Evolutionary conservation across 1,140 invertebrate genomes (phyloP).

Genomic region (Drosophila sucinea): DNA sequence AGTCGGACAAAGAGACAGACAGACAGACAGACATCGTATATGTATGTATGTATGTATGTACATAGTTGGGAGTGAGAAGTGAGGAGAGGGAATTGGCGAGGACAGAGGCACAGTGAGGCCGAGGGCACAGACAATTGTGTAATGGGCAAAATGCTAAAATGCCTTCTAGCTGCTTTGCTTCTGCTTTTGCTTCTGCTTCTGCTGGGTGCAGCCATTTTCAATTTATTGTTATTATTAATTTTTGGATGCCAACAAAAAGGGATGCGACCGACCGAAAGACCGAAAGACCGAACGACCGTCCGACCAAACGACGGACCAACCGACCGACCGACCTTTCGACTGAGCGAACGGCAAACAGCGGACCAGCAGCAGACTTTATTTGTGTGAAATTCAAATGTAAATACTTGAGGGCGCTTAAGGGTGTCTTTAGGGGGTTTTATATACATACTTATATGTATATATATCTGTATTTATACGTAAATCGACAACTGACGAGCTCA

Average conservation of each 20-base stretch:
- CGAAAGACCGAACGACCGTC: conserved; percentile 12
- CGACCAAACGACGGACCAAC: background rate
- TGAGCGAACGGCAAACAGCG: background rate
- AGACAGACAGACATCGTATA: background rate
- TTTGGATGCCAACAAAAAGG: conserved; percentile 67
- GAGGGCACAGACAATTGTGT: conserved; percentile 41
- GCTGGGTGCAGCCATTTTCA: conserved; percentile 71
- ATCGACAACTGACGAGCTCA: conserved; percentile 3
- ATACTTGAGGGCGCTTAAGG: conserved; percentile 80
- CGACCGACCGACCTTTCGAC: conserved; percentile 7
- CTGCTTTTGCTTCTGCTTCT: conserved; percentile 1
- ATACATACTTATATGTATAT: background rate
- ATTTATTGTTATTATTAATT: conserved; percentile 82
- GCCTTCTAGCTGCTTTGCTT: conserved; percentile 4
- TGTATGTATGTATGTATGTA: too few relatives aligned
- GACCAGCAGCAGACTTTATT: conserved; percentile 66
- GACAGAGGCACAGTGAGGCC: background rate
- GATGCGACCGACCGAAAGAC: conserved; percentile 42
- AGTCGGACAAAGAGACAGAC: conserved; percentile 5
- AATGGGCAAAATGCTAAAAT: conserved; percentile 41
- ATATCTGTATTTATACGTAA: background rate
- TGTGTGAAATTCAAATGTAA: conserved; percentile 81
- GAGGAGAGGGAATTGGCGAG: background rate
- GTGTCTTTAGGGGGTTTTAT: conserved; percentile 59
- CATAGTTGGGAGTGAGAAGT: background rate